Evolutionary conservation across 2,888 invertebrate genomes (phyloP).

Genomic region (Macrosoma leucophasiata): DNA sequence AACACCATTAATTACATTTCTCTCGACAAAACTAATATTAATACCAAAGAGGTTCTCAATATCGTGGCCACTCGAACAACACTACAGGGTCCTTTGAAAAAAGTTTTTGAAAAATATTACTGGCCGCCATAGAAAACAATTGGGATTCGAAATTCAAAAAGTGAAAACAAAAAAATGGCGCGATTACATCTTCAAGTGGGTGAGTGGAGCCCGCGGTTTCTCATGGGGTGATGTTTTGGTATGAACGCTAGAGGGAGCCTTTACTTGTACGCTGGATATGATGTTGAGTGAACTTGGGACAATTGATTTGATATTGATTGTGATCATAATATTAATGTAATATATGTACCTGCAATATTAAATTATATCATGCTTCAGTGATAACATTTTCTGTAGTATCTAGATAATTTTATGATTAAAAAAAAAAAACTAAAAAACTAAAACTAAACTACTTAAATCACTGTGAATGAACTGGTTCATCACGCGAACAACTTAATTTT

Average conservation of each 20-base stretch:
- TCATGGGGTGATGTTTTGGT: constrained; percentile 73
- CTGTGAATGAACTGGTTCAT: too few species aligned
- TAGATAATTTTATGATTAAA: too few species aligned
- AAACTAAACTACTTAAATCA: too few species aligned
- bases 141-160: constrained; percentile 41
- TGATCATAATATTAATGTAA: too few species aligned
- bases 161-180: constrained; percentile 66
- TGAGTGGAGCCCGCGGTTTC: constrained; percentile 57
- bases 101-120: constrained; percentile 43
- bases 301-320: too few species aligned
- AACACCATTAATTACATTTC: constrained; percentile 42
- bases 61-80: constrained; percentile 55
- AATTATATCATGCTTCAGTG: too few species aligned
- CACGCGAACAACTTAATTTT: too few species aligned
- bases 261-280: constrained; percentile 18
- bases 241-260: constrained; percentile 62
- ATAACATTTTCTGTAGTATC: too few species aligned
- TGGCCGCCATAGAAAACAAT: constrained; percentile 60
- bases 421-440: too few species aligned
- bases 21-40: constrained; percentile 36
- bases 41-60: constrained; percentile 53
- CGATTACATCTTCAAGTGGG: constrained; percentile 70
- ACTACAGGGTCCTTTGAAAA: constrained; percentile 49
- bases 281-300: too few species aligned
- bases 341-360: too few species aligned